phyloP scores from a whole-genome alignment of 1,140 invertebrate genomes.

The Halesus radiatus region DNA sequence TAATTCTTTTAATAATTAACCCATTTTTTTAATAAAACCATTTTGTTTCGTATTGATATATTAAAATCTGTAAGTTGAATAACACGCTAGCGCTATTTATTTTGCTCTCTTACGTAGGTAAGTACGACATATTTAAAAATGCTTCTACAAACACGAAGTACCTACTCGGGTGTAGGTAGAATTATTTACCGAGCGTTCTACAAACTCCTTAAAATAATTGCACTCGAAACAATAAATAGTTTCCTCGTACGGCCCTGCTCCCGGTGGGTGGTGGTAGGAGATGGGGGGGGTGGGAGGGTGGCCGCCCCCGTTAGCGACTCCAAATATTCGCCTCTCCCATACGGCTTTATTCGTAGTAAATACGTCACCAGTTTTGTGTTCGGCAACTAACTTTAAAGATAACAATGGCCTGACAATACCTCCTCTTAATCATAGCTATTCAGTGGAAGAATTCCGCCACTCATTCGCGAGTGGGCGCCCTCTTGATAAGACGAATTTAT shows the following conservation, averaged over 20 bases:
- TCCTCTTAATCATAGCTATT: conserved; percentile 58
- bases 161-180: no score
- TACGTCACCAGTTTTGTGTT: conserved; percentile 58
- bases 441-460: conserved; percentile 53
- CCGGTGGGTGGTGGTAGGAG: not conserved
- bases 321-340: conserved; percentile 52
- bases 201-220: no score
- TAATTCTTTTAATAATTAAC: no score
- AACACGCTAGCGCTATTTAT: no score
- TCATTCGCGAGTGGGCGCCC: conserved; percentile 34
- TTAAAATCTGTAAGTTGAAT: no score
- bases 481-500: conserved; percentile 39
- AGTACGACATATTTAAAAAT: no score
- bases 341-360: conserved; percentile 58
- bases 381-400: conserved; percentile 58
- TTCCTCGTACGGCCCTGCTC: not conserved
- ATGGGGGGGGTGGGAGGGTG: not conserved
- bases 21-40: no score
- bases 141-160: no score
- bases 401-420: conserved; percentile 58
- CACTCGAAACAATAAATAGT: not conserved
- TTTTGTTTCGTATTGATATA: no score
- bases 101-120: no score
- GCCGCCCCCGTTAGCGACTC: conserved; percentile 47
- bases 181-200: no score